These are phyloP conservation scores for Pristionchus fissidentatus DNA, from an alignment of 2,888 invertebrate genomes.

Conservation along the genomic window DNA sequence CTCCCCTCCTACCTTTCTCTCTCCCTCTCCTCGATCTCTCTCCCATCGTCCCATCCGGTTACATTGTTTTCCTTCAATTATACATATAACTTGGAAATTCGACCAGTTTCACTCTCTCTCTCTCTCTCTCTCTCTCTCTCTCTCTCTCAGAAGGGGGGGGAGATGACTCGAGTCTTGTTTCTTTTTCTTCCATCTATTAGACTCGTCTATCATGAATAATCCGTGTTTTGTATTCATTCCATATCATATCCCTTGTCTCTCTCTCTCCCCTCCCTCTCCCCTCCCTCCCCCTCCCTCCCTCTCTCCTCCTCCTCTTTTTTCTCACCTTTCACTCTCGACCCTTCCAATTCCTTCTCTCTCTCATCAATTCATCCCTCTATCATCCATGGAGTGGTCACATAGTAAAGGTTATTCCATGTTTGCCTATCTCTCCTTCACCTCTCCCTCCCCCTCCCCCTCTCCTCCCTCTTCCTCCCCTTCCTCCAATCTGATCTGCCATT, in stretches of 20 bases:
- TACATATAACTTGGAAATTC: conserved; percentile 48
- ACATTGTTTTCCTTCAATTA: conserved; percentile 50
- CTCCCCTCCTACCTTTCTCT: not conserved
- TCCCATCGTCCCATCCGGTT: conserved; percentile 44
- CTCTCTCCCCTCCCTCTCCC: conserved; percentile 27
- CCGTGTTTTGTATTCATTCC: conserved; percentile 24
- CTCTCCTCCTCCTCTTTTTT: not conserved
- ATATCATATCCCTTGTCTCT: not conserved
- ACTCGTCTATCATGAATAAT: conserved; percentile 24
- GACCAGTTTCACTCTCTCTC: conserved; percentile 30
- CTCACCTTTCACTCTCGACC: conserved; percentile 28
- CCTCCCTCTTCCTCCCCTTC: not conserved
- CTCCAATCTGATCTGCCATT: conserved; percentile 7
- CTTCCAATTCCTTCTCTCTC: conserved; percentile 24
- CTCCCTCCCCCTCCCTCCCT: conserved; percentile 4
- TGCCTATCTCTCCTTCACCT: not conserved
- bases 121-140: no score
- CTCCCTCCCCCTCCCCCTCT: not conserved
- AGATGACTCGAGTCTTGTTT: not conserved
- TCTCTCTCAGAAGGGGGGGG: no score
- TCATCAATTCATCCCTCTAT: conserved; percentile 30
- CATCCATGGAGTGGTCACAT: conserved; percentile 27
- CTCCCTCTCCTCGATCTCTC: conserved; percentile 7
- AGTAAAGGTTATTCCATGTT: conserved; percentile 42
- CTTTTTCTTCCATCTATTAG: not conserved